Evolutionary conservation across 2,113 vertebrate genomes (phyloP).

Genomic region (Odontophorus gujanensis): DNA sequence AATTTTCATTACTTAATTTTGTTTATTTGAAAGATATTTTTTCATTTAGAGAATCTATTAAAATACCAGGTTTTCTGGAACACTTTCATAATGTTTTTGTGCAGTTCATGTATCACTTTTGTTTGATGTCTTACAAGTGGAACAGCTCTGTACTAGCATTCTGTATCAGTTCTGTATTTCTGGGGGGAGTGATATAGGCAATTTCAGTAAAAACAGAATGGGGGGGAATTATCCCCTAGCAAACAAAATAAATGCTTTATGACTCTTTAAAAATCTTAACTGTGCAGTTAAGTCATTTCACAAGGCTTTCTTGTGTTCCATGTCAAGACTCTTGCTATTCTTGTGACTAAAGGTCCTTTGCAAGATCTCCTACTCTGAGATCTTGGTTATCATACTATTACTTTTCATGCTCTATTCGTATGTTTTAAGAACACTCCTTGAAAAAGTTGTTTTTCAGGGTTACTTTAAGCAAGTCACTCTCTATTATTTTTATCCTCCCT

Average conservation of each 20-base stretch:
- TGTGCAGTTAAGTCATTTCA: neutral
- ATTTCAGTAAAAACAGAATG: neutral
- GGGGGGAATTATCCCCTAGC: neutral
- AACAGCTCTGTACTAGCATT: neutral
- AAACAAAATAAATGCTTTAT: neutral
- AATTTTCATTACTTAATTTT: neutral
- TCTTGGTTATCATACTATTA: neutral
- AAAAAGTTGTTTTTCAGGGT: neutral
- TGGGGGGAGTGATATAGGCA: neutral
- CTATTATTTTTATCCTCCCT: neutral
- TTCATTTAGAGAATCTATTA: neutral
- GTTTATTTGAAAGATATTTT: neutral
- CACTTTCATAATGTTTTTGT: accelerated
- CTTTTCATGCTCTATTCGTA: too few relatives aligned
- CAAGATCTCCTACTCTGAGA: neutral
- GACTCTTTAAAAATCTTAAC: neutral
- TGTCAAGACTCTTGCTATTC: neutral
- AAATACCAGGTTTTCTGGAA: neutral
- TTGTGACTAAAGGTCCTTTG: neutral
- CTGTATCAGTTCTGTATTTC: neutral
- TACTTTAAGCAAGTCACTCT: neutral
- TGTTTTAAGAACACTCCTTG: neutral
- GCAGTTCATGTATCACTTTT: neutral
- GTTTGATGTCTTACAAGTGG: neutral
- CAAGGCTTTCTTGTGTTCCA: neutral